A percentile compares a stretch with the other conserved stretches of the same genome.
Evolutionary conservation across 2,888 invertebrate genomes (phyloP).

Genomic region (Ditylenchus weischeri): DNA sequence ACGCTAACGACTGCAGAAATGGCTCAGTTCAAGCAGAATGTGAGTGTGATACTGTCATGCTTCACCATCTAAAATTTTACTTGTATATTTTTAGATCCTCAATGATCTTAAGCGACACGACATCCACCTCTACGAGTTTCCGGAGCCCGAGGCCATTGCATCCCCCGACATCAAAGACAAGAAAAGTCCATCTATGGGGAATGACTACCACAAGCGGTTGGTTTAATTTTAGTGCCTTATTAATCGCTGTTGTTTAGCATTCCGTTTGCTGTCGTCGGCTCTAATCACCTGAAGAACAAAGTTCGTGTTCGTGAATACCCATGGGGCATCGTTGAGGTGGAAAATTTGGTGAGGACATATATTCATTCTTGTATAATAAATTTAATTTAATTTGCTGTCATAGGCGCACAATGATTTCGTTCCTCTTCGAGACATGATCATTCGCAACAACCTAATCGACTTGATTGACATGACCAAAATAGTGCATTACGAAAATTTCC

Average conservation of each 20-base stretch:
- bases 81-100: constrained; percentile 66
- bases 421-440: constrained; percentile 91
- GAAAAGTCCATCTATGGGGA: background rate
- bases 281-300: constrained; percentile 83
- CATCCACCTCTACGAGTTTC: constrained; percentile 98
- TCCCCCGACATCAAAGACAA: background rate
- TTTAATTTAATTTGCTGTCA: no score
- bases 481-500: constrained; percentile 98
- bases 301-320: constrained; percentile 87
- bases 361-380: no score
- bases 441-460: constrained; percentile 53
- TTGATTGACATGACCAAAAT: constrained; percentile 64
- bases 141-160: constrained; percentile 66
- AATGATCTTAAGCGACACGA: constrained; percentile 94
- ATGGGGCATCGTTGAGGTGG: constrained; percentile 94
- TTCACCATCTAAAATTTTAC: constrained; percentile 10
- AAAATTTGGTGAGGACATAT: constrained; percentile 79
- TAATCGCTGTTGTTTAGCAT: constrained; percentile 63
- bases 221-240: no score
- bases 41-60: constrained; percentile 17
- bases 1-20: constrained; percentile 97
- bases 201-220: constrained; percentile 3
- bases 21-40: constrained; percentile 77
- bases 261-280: constrained; percentile 98
- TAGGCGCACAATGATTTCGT: constrained; percentile 88